Evolutionary conservation across 1,140 invertebrate genomes (phyloP).

Genomic region (Mizuhopecten yessoensis): DNA sequence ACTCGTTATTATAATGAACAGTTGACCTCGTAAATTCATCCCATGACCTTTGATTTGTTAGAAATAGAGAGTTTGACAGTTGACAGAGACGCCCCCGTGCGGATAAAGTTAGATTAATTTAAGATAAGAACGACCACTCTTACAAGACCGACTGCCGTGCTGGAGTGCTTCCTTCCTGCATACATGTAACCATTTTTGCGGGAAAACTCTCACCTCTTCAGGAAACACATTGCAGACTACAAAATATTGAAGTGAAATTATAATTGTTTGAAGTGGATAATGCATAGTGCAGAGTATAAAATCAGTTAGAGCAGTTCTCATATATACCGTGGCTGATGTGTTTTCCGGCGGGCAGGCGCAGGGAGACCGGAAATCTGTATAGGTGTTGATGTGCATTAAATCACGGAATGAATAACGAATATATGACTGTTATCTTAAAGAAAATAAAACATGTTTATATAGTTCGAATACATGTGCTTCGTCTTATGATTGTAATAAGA

Average conservation of each 20-base stretch:
- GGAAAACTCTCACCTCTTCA: constrained; percentile 25
- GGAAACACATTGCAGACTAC: neutral
- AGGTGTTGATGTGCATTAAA: neutral
- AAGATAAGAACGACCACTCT: constrained; percentile 26
- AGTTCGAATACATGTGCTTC: too few species aligned
- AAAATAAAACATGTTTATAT: too few species aligned
- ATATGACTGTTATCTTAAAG: too few species aligned
- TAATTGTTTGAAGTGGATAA: constrained; percentile 33
- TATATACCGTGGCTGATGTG: neutral
- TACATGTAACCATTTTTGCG: neutral
- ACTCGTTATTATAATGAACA: neutral
- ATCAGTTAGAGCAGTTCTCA: neutral
- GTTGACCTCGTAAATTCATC: constrained; percentile 37
- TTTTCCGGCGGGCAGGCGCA: neutral
- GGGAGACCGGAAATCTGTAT: neutral
- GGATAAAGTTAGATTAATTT: constrained; percentile 35
- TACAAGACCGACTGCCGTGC: neutral
- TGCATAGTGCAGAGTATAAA: constrained; percentile 33
- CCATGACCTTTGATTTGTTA: constrained; percentile 14
- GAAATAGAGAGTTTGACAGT: constrained; percentile 21
- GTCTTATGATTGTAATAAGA: too few species aligned
- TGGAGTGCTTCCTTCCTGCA: constrained; percentile 19
- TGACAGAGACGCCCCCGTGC: constrained; percentile 35
- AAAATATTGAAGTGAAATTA: constrained; percentile 1
- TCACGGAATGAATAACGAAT: too few species aligned